Base-by-base conservation (phyloP, 2,113 vertebrate genomes). In the Chinchilla lanigera region DNA sequence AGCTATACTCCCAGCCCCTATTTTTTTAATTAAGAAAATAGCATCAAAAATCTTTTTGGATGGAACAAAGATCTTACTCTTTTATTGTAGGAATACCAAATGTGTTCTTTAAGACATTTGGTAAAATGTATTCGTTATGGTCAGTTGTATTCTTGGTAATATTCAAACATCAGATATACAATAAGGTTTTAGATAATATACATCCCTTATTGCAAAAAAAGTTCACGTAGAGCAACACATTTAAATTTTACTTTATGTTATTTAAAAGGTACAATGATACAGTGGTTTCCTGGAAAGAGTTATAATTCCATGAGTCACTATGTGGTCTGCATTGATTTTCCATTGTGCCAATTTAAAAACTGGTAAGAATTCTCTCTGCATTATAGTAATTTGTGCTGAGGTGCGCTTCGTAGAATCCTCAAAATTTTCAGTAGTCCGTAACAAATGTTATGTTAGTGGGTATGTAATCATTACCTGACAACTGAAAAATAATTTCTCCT, bases 271-370 rank as follows among this genome's bases (percentile, higher is more conserved):
- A 80, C 38, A 96, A 0, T 90, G 83, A 92, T 86, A 16, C 30
- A 65, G 60, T 89, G 17, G 82, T 97, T 98, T 97, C 71, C 92
- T 97, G 90, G 92, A 97, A 96, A 96, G 80, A 87, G 63, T 95
- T 97, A 63, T 84, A 90, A 90, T 95, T 92, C 90, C 56, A 75
- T 96, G 93, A 83, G 77, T 95, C 60, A 50, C 33, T 56, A 61
- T 94, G 63, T 86, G 28, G 47, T 94, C 87, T 20, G 1, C 77
- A 94, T 95, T 95, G 96, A 97, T 97, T 98, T 97, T 97, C 90
- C 71, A 6, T 90, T 92, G 50, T 94, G 77, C 95, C 63, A 80
- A 38, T 87, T 97, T 94, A 96, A 84, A 97, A 92, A 47, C 65
- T 67, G 17, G 0, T 83, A 71, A 95, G 61, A 63, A 61, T 54